Percentiles rank a stretch among this genome's conserved stretches.
Evolutionary conservation across 2,888 invertebrate species (phyloP).

Genomic region (Cataglyphis albicans): DNA sequence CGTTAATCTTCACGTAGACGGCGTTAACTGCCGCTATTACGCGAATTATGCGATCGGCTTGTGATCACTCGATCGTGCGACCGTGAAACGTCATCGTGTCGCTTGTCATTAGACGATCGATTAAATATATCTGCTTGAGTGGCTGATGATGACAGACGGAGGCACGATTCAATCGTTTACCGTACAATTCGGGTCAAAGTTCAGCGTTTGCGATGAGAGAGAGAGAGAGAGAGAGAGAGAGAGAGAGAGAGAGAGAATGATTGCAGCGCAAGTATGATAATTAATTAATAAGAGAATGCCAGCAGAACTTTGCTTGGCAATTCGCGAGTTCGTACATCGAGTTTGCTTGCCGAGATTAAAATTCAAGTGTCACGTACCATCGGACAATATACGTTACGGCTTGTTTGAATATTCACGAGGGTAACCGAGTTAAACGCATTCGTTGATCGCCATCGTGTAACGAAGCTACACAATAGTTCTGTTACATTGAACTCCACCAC

Average conservation of each 20-base stretch:
- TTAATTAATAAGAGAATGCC: conserved; percentile 37
- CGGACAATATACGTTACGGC: background rate
- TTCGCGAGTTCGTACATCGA: conserved; percentile 18
- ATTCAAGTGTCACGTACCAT: conserved; percentile 18
- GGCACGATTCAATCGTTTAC: conserved; percentile 30
- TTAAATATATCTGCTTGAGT: conserved; percentile 5
- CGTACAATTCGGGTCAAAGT: conserved; percentile 59
- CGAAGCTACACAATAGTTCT: conserved; percentile 11
- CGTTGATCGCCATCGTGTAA: conserved; percentile 20
- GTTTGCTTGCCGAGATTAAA: conserved; percentile 29
- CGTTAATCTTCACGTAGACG: background rate
- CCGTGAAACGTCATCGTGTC: conserved; percentile 12
- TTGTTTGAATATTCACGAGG: conserved; percentile 44
- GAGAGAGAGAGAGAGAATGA: conserved; percentile 2
- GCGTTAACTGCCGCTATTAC: background rate
- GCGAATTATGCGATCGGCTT: conserved; percentile 15
- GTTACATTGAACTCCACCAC: background rate
- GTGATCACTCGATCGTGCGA: background rate
- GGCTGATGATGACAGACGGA: background rate
- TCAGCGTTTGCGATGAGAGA: conserved; percentile 44
- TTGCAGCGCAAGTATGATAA: conserved; percentile 10
- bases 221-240: no score
- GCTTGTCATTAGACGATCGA: conserved; percentile 14
- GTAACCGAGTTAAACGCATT: conserved; percentile 1
- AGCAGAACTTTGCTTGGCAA: conserved; percentile 5